Conservation (phyloP, 2,888 invertebrate species). For the Nasonovia ribisnigri region DNA sequence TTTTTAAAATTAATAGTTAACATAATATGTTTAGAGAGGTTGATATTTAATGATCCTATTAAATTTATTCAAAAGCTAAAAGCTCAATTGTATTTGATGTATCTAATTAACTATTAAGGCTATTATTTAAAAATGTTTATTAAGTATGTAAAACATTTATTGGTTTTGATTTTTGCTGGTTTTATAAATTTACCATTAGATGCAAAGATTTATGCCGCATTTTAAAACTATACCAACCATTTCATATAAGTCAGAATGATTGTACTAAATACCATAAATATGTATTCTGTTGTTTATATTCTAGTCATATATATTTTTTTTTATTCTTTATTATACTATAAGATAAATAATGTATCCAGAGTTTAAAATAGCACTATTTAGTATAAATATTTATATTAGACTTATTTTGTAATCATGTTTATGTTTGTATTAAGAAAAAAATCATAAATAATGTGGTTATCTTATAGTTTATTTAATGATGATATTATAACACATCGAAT, state of each 20-base stretch:
- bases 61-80: not conserved
- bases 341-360: not conserved
- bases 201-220: not conserved
- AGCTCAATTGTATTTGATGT: not conserved
- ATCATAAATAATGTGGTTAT: slow-evolving; percentile 8
- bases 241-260: not conserved
- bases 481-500: not conserved
- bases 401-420: not conserved
- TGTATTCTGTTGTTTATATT: slow-evolving; percentile 1
- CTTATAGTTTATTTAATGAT: slow-evolving; percentile 38
- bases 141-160: not conserved
- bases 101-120: not conserved
- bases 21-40: not conserved
- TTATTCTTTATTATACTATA: slow-evolving; percentile 29
- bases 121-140: not conserved
- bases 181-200: not conserved
- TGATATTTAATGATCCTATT: not conserved
- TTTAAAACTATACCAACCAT: not conserved
- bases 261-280: not conserved
- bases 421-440: slow-evolving; percentile 18
- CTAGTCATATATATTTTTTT: slow-evolving; percentile 40
- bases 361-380: slow-evolving; percentile 4
- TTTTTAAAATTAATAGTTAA: not conserved
- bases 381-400: not conserved
- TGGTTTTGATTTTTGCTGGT: not conserved